Evolutionary conservation across 2,797 vertebrate genomes (phyloP).

Genomic region (Poecile montanus): DNA sequence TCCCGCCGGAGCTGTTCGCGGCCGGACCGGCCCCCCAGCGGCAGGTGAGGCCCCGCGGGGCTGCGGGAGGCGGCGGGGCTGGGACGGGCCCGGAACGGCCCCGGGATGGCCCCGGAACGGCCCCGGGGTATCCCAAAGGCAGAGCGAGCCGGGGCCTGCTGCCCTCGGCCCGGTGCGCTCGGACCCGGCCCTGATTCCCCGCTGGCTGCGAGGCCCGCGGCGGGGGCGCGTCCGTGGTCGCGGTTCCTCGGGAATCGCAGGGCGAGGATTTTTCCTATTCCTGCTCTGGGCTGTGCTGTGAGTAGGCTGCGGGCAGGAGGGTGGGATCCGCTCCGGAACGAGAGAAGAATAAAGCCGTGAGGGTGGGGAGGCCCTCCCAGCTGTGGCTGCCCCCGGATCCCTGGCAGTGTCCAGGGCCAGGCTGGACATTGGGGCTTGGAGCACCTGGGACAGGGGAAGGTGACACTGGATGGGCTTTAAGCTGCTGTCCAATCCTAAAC

Average conservation of each 20-base stretch:
- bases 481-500: not conserved
- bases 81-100: rapidly evolving
- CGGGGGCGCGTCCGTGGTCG: rapidly evolving
- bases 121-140: not conserved
- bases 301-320: not conserved
- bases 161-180: too few species aligned
- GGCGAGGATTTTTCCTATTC: rapidly evolving
- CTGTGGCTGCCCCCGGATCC: not conserved
- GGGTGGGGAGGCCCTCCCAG: rapidly evolving
- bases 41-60: constrained; percentile 17
- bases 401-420: rapidly evolving
- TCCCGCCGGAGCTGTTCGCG: not conserved
- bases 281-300: not conserved
- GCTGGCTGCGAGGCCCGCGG: not conserved
- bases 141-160: not conserved
- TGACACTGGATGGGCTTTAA: not conserved
- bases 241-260: rapidly evolving
- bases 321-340: rapidly evolving
- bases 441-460: rapidly evolving
- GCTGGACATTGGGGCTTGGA: not conserved
- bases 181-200: too few species aligned
- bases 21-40: not conserved
- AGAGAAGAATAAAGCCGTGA: too few species aligned
- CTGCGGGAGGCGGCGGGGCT: not conserved
- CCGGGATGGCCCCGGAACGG: rapidly evolving